A percentile compares a stretch with the other conserved stretches of the same genome.
Conservation (phyloP, 2,113 vertebrate species). For the Neogobius melanostomus region DNA sequence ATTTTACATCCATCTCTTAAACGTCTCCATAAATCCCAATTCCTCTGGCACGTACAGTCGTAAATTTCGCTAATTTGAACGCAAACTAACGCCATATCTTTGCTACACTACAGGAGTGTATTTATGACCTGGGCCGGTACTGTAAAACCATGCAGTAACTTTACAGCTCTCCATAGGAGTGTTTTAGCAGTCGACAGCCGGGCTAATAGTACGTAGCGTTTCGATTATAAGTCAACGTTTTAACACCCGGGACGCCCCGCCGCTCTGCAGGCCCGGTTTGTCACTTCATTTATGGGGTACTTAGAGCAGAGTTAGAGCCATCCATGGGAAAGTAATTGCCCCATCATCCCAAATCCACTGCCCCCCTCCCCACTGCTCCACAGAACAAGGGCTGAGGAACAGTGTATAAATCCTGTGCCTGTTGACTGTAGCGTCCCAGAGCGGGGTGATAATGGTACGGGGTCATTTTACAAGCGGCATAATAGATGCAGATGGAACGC, state of each 20-base stretch:
- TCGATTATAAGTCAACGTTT: conserved; percentile 54
- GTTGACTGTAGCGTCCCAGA: conserved; percentile 27
- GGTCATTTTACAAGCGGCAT: conserved; percentile 52
- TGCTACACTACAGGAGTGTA: not conserved
- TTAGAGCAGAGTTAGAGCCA: conserved; percentile 47
- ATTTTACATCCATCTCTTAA: conserved; percentile 14
- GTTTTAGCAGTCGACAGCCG: conserved; percentile 21
- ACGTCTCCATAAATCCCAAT: not conserved
- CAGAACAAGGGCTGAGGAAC: conserved; percentile 25
- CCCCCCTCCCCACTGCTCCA: conserved; percentile 10
- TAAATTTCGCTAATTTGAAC: conserved; percentile 2
- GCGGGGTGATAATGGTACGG: conserved; percentile 24
- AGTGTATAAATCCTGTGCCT: conserved; percentile 47
- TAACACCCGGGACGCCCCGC: conserved; percentile 30
- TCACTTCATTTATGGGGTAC: conserved; percentile 56
- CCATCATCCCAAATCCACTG: conserved; percentile 13
- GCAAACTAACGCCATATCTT: not conserved
- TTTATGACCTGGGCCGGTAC: conserved; percentile 13
- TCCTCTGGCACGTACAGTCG: not conserved
- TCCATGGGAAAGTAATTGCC: conserved; percentile 47
- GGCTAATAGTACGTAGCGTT: conserved; percentile 36
- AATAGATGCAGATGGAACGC: too few species aligned
- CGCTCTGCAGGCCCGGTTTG: conserved; percentile 41
- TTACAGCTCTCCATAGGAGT: conserved; percentile 4
- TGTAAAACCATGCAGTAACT: conserved; percentile 26